Evolutionary conservation across 2,797 vertebrate species (phyloP).

Genomic region (Anabas testudineus): DNA sequence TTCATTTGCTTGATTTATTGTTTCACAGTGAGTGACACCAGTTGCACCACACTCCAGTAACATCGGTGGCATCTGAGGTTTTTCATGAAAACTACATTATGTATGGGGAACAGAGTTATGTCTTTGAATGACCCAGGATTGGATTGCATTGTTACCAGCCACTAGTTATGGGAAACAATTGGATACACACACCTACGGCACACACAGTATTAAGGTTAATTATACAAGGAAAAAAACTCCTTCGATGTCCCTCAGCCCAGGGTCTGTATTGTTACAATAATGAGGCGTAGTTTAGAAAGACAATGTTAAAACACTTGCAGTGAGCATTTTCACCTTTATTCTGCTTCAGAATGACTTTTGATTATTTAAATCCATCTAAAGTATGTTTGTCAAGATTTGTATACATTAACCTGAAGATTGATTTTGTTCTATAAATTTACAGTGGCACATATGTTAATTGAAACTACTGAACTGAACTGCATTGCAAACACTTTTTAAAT

Average conservation of each 20-base stretch:
- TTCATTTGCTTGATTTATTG: not conserved
- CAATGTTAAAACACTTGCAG: not conserved
- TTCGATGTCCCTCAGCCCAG: not conserved
- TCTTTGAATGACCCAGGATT: not conserved
- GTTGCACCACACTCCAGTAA: not conserved
- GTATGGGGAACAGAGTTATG: not conserved
- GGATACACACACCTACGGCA: not conserved
- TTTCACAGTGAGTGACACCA: not conserved
- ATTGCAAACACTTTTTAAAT: not conserved
- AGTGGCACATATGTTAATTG: not conserved
- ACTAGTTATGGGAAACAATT: not conserved
- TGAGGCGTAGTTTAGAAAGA: slow-evolving; percentile 13
- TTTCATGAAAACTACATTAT: not conserved
- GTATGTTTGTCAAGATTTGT: not conserved
- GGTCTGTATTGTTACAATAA: not conserved
- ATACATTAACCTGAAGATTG: not conserved
- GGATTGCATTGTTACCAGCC: slow-evolving; percentile 17
- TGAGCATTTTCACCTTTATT: slow-evolving; percentile 25
- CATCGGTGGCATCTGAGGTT: not conserved
- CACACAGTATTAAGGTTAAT: slow-evolving; percentile 18
- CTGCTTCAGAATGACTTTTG: not conserved
- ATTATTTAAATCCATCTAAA: not conserved
- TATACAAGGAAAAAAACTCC: slow-evolving; percentile 3
- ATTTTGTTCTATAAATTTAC: not conserved
- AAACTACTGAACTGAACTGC: not conserved